Evolutionary conservation across 1,140 invertebrate genomes (phyloP).

Genomic region (Ylistrum balloti): DNA sequence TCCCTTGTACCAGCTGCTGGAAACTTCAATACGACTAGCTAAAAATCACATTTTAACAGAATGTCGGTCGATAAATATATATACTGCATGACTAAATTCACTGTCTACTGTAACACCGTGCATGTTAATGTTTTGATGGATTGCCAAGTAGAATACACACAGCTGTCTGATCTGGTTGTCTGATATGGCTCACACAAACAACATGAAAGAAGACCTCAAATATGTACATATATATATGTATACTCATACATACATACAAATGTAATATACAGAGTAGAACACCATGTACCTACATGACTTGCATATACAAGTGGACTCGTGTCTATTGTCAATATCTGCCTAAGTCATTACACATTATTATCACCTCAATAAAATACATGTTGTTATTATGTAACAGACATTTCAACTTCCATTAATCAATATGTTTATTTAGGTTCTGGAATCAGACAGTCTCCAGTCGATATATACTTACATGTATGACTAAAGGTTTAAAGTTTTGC

Average conservation of each 20-base stretch:
- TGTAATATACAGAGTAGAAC: background rate
- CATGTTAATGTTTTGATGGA: constrained; percentile 23
- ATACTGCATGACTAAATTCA: background rate
- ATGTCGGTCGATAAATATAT: background rate
- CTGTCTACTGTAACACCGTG: background rate
- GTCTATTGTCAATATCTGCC: no score
- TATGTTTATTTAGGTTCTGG: no score
- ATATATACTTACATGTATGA: no score
- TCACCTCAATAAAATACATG: no score
- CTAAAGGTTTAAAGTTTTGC: no score
- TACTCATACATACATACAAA: background rate
- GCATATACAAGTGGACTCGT: no score
- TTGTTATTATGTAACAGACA: no score
- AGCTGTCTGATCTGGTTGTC: constrained; percentile 23
- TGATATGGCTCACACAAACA: background rate
- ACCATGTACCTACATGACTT: background rate
- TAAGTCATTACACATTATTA: no score
- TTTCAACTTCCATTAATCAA: no score
- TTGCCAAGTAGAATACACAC: background rate
- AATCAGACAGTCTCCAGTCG: no score
- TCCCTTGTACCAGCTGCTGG: background rate
- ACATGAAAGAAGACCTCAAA: background rate
- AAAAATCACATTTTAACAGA: background rate
- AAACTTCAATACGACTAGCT: background rate
- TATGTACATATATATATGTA: no score